Conservation (phyloP, 2,113 vertebrate species). For the Corythaixoides concolor region DNA sequence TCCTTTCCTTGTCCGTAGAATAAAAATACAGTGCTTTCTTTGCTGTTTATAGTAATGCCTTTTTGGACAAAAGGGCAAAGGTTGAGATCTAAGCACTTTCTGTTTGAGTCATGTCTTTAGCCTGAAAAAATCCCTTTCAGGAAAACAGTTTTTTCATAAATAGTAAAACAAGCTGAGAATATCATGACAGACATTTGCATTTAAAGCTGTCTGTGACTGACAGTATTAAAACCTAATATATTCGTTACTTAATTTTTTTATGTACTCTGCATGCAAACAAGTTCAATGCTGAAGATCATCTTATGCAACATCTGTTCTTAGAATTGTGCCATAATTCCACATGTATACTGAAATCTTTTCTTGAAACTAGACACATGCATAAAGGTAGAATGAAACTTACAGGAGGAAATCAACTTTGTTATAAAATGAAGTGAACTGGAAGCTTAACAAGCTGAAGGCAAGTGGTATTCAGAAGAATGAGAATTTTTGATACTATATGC, state of each 20-base stretch:
- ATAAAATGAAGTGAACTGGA: slow-evolving; percentile 12
- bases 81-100: background rate
- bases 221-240: background rate
- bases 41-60: background rate
- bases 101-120: background rate
- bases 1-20: background rate
- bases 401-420: background rate
- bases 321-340: background rate
- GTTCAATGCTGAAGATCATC: background rate
- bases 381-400: slow-evolving; percentile 24
- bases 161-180: background rate
- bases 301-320: slow-evolving; percentile 3
- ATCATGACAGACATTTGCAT: background rate
- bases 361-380: background rate
- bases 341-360: background rate
- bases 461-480: background rate
- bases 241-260: background rate
- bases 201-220: slow-evolving; percentile 6
- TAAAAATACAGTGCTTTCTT: background rate
- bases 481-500: background rate
- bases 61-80: background rate
- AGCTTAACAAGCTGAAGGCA: slow-evolving; percentile 11
- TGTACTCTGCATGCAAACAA: background rate
- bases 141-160: background rate
- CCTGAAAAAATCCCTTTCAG: background rate